Evolutionary conservation across 2,888 invertebrate species (phyloP).

Genomic region (Drosophila anomalata): DNA sequence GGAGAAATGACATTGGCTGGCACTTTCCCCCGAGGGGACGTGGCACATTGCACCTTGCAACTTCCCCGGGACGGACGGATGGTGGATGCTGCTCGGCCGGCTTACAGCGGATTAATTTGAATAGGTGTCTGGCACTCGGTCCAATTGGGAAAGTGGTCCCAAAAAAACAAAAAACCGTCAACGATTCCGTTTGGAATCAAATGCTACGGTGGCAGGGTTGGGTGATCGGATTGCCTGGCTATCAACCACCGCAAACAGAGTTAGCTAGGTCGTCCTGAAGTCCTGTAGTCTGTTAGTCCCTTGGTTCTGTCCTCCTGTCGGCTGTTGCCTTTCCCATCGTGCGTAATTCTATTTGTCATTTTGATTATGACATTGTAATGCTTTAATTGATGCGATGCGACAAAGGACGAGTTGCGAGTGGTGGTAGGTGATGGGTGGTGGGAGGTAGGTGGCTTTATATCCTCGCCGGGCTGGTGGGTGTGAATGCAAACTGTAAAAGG

Average conservation of each 20-base stretch:
- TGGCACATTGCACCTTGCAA: conserved; percentile 51
- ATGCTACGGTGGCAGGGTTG: conserved; percentile 3
- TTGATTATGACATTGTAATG: conserved; percentile 84
- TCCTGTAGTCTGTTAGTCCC: conserved; percentile 69
- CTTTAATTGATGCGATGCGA: conserved; percentile 82
- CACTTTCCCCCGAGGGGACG: conserved; percentile 30
- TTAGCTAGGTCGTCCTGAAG: conserved; percentile 14
- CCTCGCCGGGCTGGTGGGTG: conserved; percentile 27
- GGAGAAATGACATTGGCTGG: conserved; percentile 39
- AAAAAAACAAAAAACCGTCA: conserved; percentile 44
- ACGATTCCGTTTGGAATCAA: conserved; percentile 21
- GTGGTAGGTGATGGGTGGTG: not conserved
- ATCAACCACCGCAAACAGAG: conserved; percentile 51
- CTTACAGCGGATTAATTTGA: conserved; percentile 78
- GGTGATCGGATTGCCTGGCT: conserved; percentile 44
- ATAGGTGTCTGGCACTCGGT: conserved; percentile 63
- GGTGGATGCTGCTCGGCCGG: conserved; percentile 55
- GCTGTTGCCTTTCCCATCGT: conserved; percentile 82
- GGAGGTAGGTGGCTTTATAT: not conserved
- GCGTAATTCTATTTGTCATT: conserved; percentile 84
- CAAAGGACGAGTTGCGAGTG: conserved; percentile 30
- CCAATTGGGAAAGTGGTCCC: conserved; percentile 73
- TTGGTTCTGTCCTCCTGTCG: conserved; percentile 49
- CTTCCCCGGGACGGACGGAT: conserved; percentile 45
- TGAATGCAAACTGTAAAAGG: conserved; percentile 63